phyloP scores from a whole-genome alignment of 2,797 vertebrate species.

The Sparidentex hasta region DNA sequence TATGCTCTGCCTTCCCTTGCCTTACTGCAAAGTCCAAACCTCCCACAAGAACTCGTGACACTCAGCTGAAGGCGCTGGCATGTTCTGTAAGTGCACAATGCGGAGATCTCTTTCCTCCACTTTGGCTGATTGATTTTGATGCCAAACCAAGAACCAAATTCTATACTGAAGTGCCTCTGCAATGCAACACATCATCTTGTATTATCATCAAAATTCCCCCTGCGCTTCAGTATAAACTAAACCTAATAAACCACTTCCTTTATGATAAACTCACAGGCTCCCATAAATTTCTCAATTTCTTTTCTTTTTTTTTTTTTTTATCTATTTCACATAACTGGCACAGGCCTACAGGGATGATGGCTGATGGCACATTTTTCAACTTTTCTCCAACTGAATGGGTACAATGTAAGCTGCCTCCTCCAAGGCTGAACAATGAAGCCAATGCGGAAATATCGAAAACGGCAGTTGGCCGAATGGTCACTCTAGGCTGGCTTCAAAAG shows the following conservation, averaged over 20 bases:
- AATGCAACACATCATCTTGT: constrained; percentile 5
- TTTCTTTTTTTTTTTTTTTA: constrained; percentile 5
- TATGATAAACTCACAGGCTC: not conserved
- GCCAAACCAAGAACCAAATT: constrained; percentile 18
- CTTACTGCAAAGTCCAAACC: constrained; percentile 42
- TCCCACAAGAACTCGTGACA: constrained; percentile 37
- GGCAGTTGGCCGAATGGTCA: too few relatives aligned
- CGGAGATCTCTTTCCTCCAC: constrained; percentile 21
- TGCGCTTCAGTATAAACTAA: constrained; percentile 15
- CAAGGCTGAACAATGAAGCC: too few relatives aligned
- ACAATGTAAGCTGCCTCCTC: too few relatives aligned
- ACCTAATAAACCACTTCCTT: constrained; percentile 19
- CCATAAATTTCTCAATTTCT: constrained; percentile 7
- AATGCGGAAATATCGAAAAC: too few relatives aligned
- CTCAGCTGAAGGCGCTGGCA: constrained; percentile 26
- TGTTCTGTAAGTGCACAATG: constrained; percentile 5
- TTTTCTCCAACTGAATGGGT: not conserved
- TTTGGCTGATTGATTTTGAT: constrained; percentile 32
- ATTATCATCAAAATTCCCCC: constrained; percentile 34
- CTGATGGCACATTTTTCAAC: constrained; percentile 7
- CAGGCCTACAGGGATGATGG: not conserved
- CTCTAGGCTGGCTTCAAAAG: too few relatives aligned
- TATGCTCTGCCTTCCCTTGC: constrained; percentile 36
- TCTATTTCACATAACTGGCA: constrained; percentile 9
- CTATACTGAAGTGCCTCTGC: constrained; percentile 9